Base-by-base conservation (phyloP, 2,113 vertebrate genomes). In the Catharus bicknelli region DNA sequence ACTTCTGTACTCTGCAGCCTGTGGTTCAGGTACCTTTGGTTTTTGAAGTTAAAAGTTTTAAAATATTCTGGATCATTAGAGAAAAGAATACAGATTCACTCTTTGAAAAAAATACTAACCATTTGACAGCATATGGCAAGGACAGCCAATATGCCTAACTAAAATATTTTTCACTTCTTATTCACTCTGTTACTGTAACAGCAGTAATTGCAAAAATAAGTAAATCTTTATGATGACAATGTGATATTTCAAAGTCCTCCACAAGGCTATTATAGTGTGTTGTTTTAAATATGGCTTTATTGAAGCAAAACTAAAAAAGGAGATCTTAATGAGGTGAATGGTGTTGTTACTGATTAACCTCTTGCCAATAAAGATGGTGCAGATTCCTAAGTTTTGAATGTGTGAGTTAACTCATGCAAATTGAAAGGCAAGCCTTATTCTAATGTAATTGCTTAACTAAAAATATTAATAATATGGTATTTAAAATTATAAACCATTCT, bases 261-360 rank as follows among this genome's bases (percentile, higher is more conserved):
- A 55, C 11, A 18, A 82, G 25, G 48, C 68, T 38, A 2, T 51
- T 80, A 34, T 18, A 75, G 36, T 63, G 7, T 1, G 0, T 55
- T 88, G 22, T 77, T 88, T 77, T 48, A 55, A 80, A 59, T 59
- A 22, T 2, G 3, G 32, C 27, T 87, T 59, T 77, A 55, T 43
- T 91, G 76, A 32, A 90, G 64, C n/a, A 92, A 83, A 88, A 32
- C n/a, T 13, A 88, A 32, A 32, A 78, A 84, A 77, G 66, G 83
- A 62, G 11, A 20, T 47, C 26, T 17, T 66, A 57, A 73, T 42
- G 48, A 86, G 40, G 30, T 58, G 48, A 86, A 78, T 74, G 27
- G 48, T 83, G 45, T 0, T 88, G 63, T 51, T 82, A 48, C 29
- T 57, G 69, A 55, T 88, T 48, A 40, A 40, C 63, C 13, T 43